phyloP scores from a whole-genome alignment of 2,113 vertebrate species.

The Pipa parva region DNA sequence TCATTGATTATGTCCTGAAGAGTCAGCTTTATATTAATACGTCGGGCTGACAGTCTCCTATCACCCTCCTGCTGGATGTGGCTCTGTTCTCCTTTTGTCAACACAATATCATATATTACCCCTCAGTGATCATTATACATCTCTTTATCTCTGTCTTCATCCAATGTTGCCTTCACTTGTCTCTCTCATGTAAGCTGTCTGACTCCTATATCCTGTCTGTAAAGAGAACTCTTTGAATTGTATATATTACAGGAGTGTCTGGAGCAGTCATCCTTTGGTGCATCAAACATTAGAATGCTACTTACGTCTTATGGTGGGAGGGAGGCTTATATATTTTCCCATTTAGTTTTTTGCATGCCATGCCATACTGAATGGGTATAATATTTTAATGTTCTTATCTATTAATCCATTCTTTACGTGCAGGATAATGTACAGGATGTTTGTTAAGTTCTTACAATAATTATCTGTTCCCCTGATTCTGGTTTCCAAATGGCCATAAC shows the following conservation, averaged over 20 bases:
- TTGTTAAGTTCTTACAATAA: not conserved
- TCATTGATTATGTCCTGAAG: conserved; percentile 98
- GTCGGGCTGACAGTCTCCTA: conserved; percentile 71
- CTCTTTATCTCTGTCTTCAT: conserved; percentile 5
- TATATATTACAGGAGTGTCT: conserved; percentile 5
- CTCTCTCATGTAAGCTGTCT: conserved; percentile 28
- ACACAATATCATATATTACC: conserved; percentile 35
- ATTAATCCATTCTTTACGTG: not conserved
- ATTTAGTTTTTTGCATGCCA: conserved; percentile 8
- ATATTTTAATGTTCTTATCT: not conserved
- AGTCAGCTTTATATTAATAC: conserved; percentile 96
- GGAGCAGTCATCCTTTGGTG: conserved; percentile 20
- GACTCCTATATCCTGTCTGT: conserved; percentile 18
- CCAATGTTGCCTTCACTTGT: conserved; percentile 11
- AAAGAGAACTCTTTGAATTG: conserved; percentile 8
- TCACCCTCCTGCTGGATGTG: not conserved
- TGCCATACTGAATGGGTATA: conserved; percentile 8
- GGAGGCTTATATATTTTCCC: not conserved
- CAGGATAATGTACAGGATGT: not conserved
- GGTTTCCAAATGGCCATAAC: not conserved
- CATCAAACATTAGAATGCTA: not conserved
- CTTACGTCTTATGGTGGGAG: not conserved
- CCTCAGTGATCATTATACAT: conserved; percentile 21
- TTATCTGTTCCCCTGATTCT: not conserved
- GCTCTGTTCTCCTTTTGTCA: conserved; percentile 39